phyloP scores from a whole-genome alignment of 1,140 invertebrate genomes.

The Nylanderia fulva region DNA sequence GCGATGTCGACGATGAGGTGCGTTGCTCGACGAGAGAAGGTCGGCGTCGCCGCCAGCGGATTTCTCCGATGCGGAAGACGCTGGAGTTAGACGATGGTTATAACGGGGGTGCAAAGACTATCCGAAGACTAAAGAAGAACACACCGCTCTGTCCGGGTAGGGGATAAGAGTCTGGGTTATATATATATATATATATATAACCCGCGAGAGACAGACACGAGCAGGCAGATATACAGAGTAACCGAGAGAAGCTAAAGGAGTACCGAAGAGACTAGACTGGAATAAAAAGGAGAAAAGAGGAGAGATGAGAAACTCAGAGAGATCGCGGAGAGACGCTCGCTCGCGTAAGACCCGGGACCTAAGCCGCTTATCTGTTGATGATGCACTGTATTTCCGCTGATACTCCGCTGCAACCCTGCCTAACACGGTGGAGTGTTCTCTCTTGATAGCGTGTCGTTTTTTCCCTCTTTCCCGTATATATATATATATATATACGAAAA shows the following conservation, averaged over 20 bases:
- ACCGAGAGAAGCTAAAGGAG: background rate
- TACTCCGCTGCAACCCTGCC: constrained; percentile 56
- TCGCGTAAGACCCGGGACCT: constrained; percentile 71
- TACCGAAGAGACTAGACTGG: background rate
- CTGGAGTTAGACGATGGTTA: constrained; percentile 16
- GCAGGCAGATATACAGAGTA: background rate
- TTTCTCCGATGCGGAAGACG: constrained; percentile 26
- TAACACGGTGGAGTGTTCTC: constrained; percentile 61
- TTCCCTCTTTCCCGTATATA: no score
- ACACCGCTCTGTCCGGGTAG: constrained; percentile 3
- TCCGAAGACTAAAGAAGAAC: background rate
- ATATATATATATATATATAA: no score
- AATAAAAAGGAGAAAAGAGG: background rate
- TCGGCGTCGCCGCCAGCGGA: background rate
- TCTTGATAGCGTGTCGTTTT: constrained; percentile 80
- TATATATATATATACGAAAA: no score
- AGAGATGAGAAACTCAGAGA: constrained; percentile 34
- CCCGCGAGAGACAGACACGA: background rate
- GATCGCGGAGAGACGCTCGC: constrained; percentile 46
- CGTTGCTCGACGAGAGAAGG: background rate
- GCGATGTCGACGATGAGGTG: constrained; percentile 4
- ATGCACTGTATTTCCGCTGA: constrained; percentile 80
- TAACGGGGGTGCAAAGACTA: background rate
- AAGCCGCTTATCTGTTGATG: constrained; percentile 83
- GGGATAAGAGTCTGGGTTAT: constrained; percentile 64